Evolutionary conservation across 2,113 vertebrate genomes (phyloP), one percentile per base, ranked within the genome.

Genomic region (Isurus oxyrinchus): DNA sequence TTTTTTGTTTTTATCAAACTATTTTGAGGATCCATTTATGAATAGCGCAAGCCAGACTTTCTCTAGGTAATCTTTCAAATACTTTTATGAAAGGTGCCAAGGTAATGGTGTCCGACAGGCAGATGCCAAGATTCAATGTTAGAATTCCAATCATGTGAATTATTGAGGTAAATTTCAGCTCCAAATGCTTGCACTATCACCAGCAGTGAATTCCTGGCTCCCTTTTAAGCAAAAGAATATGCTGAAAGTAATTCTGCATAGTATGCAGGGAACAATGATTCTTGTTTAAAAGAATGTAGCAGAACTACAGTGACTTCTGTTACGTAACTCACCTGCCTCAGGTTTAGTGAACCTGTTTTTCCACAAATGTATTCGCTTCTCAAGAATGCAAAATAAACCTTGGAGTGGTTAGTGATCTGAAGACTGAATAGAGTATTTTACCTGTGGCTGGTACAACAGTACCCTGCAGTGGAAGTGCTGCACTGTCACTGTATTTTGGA

Each of bases 281-380:
- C 31, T n/a, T 93, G 31, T 59, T 93, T 93, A 59, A 59, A 93
- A 61, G 88, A 93, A 93, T 93, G 88, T 93, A 59, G 88, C 49
- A 90, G 87, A 59, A 35, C 31, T 93, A 13, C 57, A 93, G 57
- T n/a, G 88, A 6, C 57, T 59, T n/a, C 57, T 93, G 57, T 61
- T 93, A 93, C n/a, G 35, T 93, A 93, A 61, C n/a, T 93, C 31
- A 6, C 55, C 88, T 93, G 88, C 55, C 55, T 93, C 88, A n/a
- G 31, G 55, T 91, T 91, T 91, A 31, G 25, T 91, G 88, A 59
- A 90, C 87, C 87, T 90, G 87, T 93, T 93, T 93, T 61, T 93
- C 88, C 55, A 61, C 88, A 93, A 35, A 59, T n/a, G 3, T 91
- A 61, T 61, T 61, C 14, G 5, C 5, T 61, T 93, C 57, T 11